Conservation (phyloP, 30 jellyfish, hydroid and myxozoan species). For the Aurelia sp. region DNA sequence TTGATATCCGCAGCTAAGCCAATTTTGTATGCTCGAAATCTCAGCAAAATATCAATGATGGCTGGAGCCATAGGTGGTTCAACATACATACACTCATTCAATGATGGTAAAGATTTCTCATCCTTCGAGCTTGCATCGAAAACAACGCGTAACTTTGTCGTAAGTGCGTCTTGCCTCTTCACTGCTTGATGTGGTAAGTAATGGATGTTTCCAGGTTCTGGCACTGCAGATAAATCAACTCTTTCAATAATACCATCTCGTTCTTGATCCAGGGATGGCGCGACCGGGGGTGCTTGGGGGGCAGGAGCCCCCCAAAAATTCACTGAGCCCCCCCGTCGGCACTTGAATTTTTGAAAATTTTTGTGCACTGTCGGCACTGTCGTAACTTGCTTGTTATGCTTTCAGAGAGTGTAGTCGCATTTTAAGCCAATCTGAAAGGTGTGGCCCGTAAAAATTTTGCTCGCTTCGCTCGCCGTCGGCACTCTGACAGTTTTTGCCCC, state of each 20-base stretch:
- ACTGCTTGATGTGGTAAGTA: slow-evolving; percentile 39
- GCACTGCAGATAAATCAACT: slow-evolving; percentile 2
- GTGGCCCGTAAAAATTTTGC: too few species aligned
- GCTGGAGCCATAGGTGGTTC: slow-evolving; percentile 52
- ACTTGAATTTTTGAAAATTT: too few species aligned
- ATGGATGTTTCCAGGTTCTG: neutral
- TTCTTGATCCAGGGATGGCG: too few species aligned
- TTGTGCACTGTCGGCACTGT: too few species aligned
- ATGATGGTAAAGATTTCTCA: slow-evolving; percentile 1
- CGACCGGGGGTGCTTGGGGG: too few species aligned
- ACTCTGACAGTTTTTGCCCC: too few species aligned
- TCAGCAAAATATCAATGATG: slow-evolving; percentile 14
- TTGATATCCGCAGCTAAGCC: slow-evolving; percentile 33
- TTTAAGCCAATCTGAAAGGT: too few species aligned
- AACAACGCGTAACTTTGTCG: slow-evolving; percentile 25
- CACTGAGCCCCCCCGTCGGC: too few species aligned
- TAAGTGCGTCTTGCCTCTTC: slow-evolving; percentile 10
- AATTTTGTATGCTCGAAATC: slow-evolving; percentile 31
- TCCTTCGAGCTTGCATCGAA: slow-evolving; percentile 45
- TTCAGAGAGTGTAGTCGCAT: too few species aligned
- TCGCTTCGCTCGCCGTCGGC: too few species aligned
- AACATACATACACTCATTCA: slow-evolving; percentile 26
- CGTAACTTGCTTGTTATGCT: too few species aligned
- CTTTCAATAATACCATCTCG: slow-evolving; percentile 24
- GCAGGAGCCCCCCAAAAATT: too few species aligned